Base-by-base conservation (phyloP, 2,113 vertebrate species). In the Suncus etruscus region DNA sequence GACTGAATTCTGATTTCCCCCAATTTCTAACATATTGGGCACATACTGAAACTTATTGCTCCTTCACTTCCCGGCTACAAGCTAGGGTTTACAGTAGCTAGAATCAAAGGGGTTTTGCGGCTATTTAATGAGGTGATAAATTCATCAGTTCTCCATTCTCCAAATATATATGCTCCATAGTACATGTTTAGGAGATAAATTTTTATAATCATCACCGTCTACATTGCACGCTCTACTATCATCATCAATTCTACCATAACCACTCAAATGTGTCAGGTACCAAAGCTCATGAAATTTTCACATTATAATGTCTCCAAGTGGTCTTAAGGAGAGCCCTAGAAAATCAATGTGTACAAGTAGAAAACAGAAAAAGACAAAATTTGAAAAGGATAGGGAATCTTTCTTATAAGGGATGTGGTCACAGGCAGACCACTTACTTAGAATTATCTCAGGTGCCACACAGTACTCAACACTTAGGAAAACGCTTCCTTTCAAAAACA, bases 31-130 rank as follows among this genome's bases (percentile, higher is more conserved):
- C n/a, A n/a, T n/a, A n/a, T 76, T 85, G 31, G 29, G 10, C 1
- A 54, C 14, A 77, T 78, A 48, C 18, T 78, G 77, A 91, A 70
- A 29, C 29, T 65, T 85, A 27, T n/a, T 88, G 25, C 69, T 7
- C 18, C 20, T 89, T 91, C 45, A 7, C 22, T 88, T 91, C 25
- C 22, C 25, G 48, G n/a, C 18, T 31, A 69, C 81, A 76, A 77
- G 63, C 74, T 15, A 25, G 22, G 11, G 7, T 25, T 72, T 76
- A 47, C 47, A n/a, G 11, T 76, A 75, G 32, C 7, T 69, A 18
- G n/a, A 90, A 65, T 51, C 18, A 76, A 75, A 81, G 39, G 61
- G n/a, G 8, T 87, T 91, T 80, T 92, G 2, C 83, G 24, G 32
- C 3, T 66, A 51, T 87, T 86, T 91, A 45, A 61, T 77, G 51